Evolutionary conservation across 2,888 invertebrate species (phyloP), one percentile per base, ranked within the genome.

Genomic region (Sphinx pinastri): DNA sequence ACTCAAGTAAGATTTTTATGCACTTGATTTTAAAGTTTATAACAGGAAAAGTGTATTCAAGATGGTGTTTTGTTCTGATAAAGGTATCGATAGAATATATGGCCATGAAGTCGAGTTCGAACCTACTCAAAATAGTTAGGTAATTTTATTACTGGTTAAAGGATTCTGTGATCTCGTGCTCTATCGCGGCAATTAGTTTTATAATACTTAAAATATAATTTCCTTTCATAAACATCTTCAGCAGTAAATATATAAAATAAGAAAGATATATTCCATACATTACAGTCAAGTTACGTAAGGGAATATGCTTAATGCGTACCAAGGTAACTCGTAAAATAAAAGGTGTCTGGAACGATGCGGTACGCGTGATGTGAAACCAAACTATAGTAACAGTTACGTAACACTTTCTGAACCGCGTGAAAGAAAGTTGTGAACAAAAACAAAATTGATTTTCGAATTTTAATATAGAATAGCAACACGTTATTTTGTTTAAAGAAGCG

Each of bases 291-390:
- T 54, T 69, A 63, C 25, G 16, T 47, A 54, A 14, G 47, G 19
- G 45, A 63, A 63, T 49, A 63, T 63, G 63, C 63, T 49, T 63
- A 60, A 60, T 63, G 63, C 63, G 63, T 63, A 63, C 63, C 63
- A 63, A 63, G 19, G 45, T 19, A 60, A 16, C 60, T 57, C 57
- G 47, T 49, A 16, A 63, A 63, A 63, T 49, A 49, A 63, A 63
- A 63, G 63, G 49, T 63, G 47, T 63, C 49, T 63, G 63, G 63
- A 19, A 60, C 47, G 63, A 13, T 16, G 63, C 16, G 19, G 63
- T 13, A 63, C 63, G 63, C 63, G 63, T 63, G 63, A 49, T 47
- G 63, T 47, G 63, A 63, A 63, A 63, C 12, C 19, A 63, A 63
- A 63, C 16, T 63, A 25, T 57, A 58, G 19, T 12, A 49, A 47